These are phyloP conservation scores for Otocyon megalotis DNA, from an alignment of 2,113 vertebrate species.

Conservation along the genomic window DNA sequence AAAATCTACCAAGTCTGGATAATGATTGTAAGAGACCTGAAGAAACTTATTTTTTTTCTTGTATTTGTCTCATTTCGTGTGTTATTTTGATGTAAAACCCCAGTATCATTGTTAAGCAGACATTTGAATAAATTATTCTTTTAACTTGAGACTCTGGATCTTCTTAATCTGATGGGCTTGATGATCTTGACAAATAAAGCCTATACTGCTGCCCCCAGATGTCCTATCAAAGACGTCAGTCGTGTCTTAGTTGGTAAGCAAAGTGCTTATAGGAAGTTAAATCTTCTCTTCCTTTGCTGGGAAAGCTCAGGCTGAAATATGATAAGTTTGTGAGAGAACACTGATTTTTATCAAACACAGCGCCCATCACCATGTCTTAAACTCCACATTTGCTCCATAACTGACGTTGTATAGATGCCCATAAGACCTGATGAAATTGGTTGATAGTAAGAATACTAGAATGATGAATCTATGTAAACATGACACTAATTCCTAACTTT, in stretches of 20 bases:
- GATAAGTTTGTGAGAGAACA: background rate
- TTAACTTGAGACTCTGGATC: background rate
- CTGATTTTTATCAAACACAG: background rate
- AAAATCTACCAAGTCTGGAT: background rate
- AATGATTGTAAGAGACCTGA: background rate
- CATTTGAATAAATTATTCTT: background rate
- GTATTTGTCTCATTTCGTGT: background rate
- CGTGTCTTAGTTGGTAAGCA: background rate
- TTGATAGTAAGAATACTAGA: background rate
- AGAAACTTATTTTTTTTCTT: background rate
- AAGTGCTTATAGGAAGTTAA: background rate
- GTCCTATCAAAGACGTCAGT: background rate
- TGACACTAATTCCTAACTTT: constrained; percentile 5
- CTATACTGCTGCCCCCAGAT: background rate
- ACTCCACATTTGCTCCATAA: background rate
- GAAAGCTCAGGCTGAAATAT: background rate
- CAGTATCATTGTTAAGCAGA: background rate
- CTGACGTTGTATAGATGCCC: background rate
- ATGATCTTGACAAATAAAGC: background rate
- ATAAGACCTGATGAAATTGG: background rate
- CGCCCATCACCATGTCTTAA: background rate
- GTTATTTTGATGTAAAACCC: background rate
- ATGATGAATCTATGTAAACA: background rate
- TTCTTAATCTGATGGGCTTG: background rate
- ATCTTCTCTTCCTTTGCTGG: background rate